These are phyloP conservation scores for Temnothorax unifasciatus DNA, from an alignment of 2,888 invertebrate genomes.

Conservation along the genomic window DNA sequence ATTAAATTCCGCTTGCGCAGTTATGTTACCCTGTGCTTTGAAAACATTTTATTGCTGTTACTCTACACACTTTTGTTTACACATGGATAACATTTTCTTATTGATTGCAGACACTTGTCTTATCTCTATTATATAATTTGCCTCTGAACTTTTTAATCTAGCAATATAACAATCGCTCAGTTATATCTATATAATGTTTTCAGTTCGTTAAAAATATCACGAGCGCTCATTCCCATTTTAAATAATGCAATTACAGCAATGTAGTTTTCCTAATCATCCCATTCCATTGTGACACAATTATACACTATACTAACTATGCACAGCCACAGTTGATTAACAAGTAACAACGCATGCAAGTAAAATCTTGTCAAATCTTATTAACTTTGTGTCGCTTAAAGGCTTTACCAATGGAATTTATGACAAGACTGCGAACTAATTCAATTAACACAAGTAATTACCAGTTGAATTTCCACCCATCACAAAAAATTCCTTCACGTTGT, in stretches of 20 bases:
- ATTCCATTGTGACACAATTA: neutral
- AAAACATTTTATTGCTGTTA: neutral
- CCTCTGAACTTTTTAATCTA: neutral
- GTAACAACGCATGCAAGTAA: neutral
- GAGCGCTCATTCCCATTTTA: neutral
- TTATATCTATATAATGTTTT: neutral
- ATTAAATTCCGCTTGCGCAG: constrained; percentile 91
- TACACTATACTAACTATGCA: neutral
- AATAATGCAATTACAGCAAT: neutral
- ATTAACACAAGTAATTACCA: constrained; percentile 86
- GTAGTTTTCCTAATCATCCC: neutral
- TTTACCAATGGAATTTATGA: neutral
- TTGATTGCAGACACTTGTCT: neutral
- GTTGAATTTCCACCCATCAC: constrained; percentile 93
- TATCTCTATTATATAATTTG: neutral
- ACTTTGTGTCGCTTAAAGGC: neutral
- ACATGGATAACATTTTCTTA: neutral
- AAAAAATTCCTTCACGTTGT: constrained; percentile 90
- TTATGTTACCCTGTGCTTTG: constrained; percentile 85
- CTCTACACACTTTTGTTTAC: neutral
- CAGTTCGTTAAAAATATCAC: neutral
- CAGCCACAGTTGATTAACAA: neutral
- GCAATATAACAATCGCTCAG: neutral
- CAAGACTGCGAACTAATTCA: constrained; percentile 74
- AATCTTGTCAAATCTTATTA: neutral